Evolutionary conservation across 2,797 vertebrate genomes (phyloP).

Genomic region (Melanotaenia maccullochi): DNA sequence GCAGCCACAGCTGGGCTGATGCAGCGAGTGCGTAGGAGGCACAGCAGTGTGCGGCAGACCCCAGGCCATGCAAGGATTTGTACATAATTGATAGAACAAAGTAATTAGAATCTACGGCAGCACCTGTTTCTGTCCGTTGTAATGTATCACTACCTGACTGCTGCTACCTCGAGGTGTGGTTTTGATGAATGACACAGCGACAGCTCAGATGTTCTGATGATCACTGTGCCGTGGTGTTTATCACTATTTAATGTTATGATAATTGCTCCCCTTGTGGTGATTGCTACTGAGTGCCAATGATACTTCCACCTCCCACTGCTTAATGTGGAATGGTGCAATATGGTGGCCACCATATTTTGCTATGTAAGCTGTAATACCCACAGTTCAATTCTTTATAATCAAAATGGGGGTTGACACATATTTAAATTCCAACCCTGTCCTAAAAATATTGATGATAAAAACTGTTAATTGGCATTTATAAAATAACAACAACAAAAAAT

Average conservation of each 20-base stretch:
- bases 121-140: slow-evolving; percentile 82
- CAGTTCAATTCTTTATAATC: slow-evolving; percentile 6
- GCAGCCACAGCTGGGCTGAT: slow-evolving; percentile 58
- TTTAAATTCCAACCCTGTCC: background rate
- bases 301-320: slow-evolving; percentile 58
- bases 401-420: background rate
- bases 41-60: slow-evolving; percentile 67
- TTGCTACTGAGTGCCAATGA: slow-evolving; percentile 65
- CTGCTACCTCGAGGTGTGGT: slow-evolving; percentile 61
- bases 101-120: slow-evolving; percentile 81
- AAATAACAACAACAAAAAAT: background rate
- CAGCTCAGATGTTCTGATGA: slow-evolving; percentile 78
- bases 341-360: slow-evolving; percentile 39
- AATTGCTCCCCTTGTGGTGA: slow-evolving; percentile 79
- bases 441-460: background rate
- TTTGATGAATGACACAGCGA: slow-evolving; percentile 76
- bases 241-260: slow-evolving; percentile 80
- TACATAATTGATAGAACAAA: slow-evolving; percentile 85
- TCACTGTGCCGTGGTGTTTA: slow-evolving; percentile 75
- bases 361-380: slow-evolving; percentile 35
- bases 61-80: slow-evolving; percentile 71
- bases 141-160: slow-evolving; percentile 79
- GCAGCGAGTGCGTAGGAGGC: slow-evolving; percentile 59
- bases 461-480: background rate
- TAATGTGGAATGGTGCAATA: slow-evolving; percentile 46